Evolutionary conservation across 2,888 invertebrate genomes (phyloP).

Genomic region (Eupithecia subumbrata): DNA sequence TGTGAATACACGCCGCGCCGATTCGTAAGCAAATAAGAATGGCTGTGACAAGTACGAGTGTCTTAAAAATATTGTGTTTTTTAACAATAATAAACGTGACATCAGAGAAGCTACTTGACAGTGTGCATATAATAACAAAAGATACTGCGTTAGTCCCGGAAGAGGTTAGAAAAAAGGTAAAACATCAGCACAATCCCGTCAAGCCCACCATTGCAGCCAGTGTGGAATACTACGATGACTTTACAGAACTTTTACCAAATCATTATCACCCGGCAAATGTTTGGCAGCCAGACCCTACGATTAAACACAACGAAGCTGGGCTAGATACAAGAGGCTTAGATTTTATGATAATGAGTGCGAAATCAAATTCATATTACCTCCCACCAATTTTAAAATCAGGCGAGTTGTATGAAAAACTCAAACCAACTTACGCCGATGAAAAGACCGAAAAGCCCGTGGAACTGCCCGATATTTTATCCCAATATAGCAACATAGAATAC

Average conservation of each 20-base stretch:
- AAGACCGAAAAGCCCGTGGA: constrained; percentile 57
- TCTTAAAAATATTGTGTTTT: constrained; percentile 56
- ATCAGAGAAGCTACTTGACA: constrained; percentile 53
- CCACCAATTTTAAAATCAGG: constrained; percentile 53
- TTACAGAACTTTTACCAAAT: constrained; percentile 15
- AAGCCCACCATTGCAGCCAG: not conserved
- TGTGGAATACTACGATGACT: constrained; percentile 35
- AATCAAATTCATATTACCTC: constrained; percentile 47
- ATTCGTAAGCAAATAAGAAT: constrained; percentile 19
- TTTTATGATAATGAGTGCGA: constrained; percentile 51
- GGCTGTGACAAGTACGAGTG: constrained; percentile 30
- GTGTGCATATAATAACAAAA: constrained; percentile 51
- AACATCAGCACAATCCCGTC: not conserved
- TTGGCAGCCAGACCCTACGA: constrained; percentile 13
- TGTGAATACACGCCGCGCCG: constrained; percentile 56
- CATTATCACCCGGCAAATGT: constrained; percentile 25
- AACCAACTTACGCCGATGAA: constrained; percentile 41
- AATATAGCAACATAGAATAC: constrained; percentile 51
- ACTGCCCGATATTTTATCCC: constrained; percentile 42
- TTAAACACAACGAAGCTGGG: constrained; percentile 31
- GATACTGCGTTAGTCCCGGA: constrained; percentile 53
- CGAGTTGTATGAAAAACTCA: constrained; percentile 55
- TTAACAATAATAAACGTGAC: constrained; percentile 50
- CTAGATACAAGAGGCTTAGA: constrained; percentile 43
- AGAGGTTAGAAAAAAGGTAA: constrained; percentile 41